Conservation (phyloP, 2,113 vertebrate genomes). For the Aepyceros melampus region DNA sequence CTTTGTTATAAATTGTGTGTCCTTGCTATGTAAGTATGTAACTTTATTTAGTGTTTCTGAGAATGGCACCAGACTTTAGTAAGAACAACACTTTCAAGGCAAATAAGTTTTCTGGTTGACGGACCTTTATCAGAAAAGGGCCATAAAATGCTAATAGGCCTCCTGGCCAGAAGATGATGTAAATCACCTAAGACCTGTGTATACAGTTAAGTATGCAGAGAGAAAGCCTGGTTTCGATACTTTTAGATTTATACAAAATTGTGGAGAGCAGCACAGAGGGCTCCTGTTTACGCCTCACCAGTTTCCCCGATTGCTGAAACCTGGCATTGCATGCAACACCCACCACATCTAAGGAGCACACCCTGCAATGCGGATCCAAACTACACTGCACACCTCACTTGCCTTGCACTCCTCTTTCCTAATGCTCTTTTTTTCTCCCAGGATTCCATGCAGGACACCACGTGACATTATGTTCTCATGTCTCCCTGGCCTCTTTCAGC, state of each 20-base stretch:
- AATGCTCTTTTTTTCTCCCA: neutral
- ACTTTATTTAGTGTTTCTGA: too few species aligned
- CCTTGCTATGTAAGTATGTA: too few species aligned
- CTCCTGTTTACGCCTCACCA: neutral
- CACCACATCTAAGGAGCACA: neutral
- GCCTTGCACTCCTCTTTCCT: neutral
- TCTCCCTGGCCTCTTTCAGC: neutral
- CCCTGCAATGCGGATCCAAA: rapidly evolving
- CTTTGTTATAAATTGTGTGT: too few species aligned
- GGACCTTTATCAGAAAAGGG: too few species aligned
- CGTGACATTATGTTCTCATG: neutral
- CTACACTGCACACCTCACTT: neutral
- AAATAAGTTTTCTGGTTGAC: too few species aligned
- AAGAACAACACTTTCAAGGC: too few species aligned
- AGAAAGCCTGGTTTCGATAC: too few species aligned
- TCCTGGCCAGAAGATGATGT: too few species aligned
- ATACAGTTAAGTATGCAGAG: too few species aligned
- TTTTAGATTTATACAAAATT: neutral
- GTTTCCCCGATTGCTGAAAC: neutral
- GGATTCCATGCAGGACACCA: neutral
- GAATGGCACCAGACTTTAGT: too few species aligned
- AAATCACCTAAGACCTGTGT: too few species aligned
- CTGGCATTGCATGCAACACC: neutral
- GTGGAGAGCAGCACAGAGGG: neutral
- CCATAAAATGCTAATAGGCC: too few species aligned